Base-by-base conservation (phyloP, 2,113 vertebrate genomes). In the Pseudorectes ferrugineus region DNA sequence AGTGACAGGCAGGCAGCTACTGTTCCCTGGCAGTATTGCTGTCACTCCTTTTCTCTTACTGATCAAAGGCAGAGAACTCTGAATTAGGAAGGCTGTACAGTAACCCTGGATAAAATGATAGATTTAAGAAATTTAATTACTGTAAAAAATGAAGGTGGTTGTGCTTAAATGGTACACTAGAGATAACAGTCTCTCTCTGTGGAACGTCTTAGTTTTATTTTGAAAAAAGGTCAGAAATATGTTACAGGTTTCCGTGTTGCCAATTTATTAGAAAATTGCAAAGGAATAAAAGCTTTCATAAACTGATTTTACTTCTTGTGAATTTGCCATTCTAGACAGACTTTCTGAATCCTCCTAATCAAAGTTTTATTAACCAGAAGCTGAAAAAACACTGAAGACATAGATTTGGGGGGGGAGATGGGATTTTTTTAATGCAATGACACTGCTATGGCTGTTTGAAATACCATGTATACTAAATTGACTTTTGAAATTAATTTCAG, bases 401-500 rank as follows among this genome's bases (percentile, higher is more conserved):
- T 61, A 61, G 58, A 65, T 81, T 61, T 62, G 29, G 33, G 29
- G 5, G 2, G 9, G 35, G 14, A 7, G 62, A 33, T 46, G n/a
- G 23, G 9, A 25, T 11, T 1, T 23, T 38, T 58, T 80, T 75
- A 25, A 16, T 48, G 25, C 33, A 75, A 25, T 91, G 59, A 70
- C 49, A 86, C 42, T 94, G 42, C 74, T 72, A 36, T 73, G 54
- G 52, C 84, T 94, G 54, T 96, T 95, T 92, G 75, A 95, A 94
- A 94, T 89, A 72, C 49, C 62, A 46, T 48, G 68, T 94, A 82
- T 85, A 59, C 42, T 65, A 92, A 96, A 95, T 86, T 91, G 75
- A 77, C 72, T 95, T 96, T 93, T 88, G 77, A 85, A 96, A 95
- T 76, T 43, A 81, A 97, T 97, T 96, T 96, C 78, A 93, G 88